Base-by-base conservation (phyloP, 2,113 vertebrate species). In the Scomber scombrus region DNA sequence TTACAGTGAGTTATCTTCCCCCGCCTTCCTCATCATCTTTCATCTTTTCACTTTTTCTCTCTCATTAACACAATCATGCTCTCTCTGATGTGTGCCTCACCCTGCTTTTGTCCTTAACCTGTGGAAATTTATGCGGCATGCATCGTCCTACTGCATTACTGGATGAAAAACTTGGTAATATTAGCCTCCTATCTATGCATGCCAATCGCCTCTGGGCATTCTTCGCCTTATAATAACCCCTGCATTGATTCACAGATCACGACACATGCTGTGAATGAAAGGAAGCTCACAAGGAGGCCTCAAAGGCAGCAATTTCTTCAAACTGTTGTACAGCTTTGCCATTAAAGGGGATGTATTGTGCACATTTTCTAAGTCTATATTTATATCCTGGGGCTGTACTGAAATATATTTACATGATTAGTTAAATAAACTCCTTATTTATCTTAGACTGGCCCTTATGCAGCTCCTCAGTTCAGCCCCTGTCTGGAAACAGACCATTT, bases 151-250 rank as follows among this genome's bases (percentile, higher is more conserved):
- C 69, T 57, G 73, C 71, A 75, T 61, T 61, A 78, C 66, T 26
- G 52, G 67, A 85, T 71, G 56, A 69, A 82, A 88, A 73, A 34
- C 73, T 60, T 76, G 62, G 21, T 43, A 69, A 85, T 87, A 82
- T 88, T 70, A 79, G 54, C 55, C 71, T 62, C 51, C 82, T 77
- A 19, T 80, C 68, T 64, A 52, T 34, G 63, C 80, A 71, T 83
- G 52, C 82, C 67, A 75, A 69, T 84, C 13, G 43, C 43, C 74
- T 55, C 47, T 66, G 56, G 71, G 66, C 52, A 82, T 82, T 78
- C 64, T 55, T 55, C 47, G 76, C 60, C 81, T 69, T 69, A 67
- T 84, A 86, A 86, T 84, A 87, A 82, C 76, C 65, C 16, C 29
- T 0, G 10, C 70, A 85, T 63, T 61, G 79, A 89, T 90, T 81